phyloP scores from a whole-genome alignment of 2,113 vertebrate genomes.

The Perca flavescens region DNA sequence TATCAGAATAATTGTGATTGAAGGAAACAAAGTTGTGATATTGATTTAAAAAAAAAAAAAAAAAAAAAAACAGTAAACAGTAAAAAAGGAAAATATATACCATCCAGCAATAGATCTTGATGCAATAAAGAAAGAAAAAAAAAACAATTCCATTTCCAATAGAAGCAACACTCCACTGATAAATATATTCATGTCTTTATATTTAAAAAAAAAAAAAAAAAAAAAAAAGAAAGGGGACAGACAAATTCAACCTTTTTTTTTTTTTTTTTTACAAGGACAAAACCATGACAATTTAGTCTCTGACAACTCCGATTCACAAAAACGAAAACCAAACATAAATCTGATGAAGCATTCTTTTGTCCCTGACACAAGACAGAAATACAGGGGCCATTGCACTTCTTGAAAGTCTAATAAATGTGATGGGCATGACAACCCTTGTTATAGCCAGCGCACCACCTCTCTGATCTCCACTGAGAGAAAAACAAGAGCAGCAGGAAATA shows the following conservation, averaged over 20 bases:
- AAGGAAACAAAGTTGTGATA: conserved; percentile 69
- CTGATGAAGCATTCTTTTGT: conserved; percentile 66
- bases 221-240: conserved; percentile 68
- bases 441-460: conserved; percentile 52
- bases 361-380: conserved; percentile 62
- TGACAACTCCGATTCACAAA: conserved; percentile 63
- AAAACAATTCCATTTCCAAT: conserved; percentile 61
- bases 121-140: conserved; percentile 60
- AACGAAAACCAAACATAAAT: conserved; percentile 60
- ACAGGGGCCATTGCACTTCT: conserved; percentile 76
- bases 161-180: conserved; percentile 82
- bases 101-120: conserved; percentile 81
- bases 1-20: conserved; percentile 75
- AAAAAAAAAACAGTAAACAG: conserved; percentile 34
- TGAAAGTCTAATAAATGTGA: conserved; percentile 64
- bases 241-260: conserved; percentile 68
- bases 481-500: conserved; percentile 78
- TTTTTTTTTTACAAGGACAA: conserved; percentile 71
- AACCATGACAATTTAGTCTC: conserved; percentile 67
- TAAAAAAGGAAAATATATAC: conserved; percentile 72
- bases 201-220: conserved; percentile 74
- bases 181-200: conserved; percentile 84
- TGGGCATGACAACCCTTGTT: conserved; percentile 37
- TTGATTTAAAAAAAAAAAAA: conserved; percentile 67
- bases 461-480: conserved; percentile 65